Evolutionary conservation across 2,113 vertebrate species (phyloP), one percentile per base, ranked within the genome.

Genomic region (Bagarius yarrelli): DNA sequence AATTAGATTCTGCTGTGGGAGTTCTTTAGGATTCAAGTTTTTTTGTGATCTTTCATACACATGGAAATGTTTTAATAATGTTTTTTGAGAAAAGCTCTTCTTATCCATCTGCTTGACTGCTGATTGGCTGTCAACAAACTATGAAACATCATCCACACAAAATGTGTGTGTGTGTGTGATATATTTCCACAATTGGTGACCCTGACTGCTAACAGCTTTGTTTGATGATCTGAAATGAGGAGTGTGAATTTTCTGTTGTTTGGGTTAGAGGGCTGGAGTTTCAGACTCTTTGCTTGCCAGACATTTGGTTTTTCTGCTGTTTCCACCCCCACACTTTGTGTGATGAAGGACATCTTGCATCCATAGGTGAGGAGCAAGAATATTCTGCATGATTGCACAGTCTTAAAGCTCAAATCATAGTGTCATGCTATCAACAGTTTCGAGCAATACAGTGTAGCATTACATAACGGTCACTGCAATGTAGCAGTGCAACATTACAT

Each of bases 301-400:
- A 66, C n/a, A n/a, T n/a, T 73, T 83, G n/a, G 34, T 44, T 34
- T 66, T 64, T 66, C 32, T 25, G 67, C 16, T 71, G 30, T 76
- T 63, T 61, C 61, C 30, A 30, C 30, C 70, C 27, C 52, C 30
- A 30, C 32, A 36, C 67, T 74, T 25, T 21, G n/a, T 60, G 77
- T 75, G 82, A 74, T 66, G 70, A 66, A 53, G 32, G 50, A 74
- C 18, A 30, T 57, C 36, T 53, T 44, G 19, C 73, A 40, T 27
- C 55, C 52, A 16, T 44, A 25, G 55, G 19, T 34, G 44, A 55
- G 76, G 40, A n/a, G 36, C 47, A 63, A 50, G 74, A 69, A 60
- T 32, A 30, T n/a, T 61, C 27, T 50, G 40, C 32, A 79, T 40
- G 25, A 21, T 23, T 27, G 21, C 53, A 27, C 15, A 30, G 21